phyloP scores from a whole-genome alignment of 2,113 vertebrate genomes.

The Gasterosteus nipponicus region DNA sequence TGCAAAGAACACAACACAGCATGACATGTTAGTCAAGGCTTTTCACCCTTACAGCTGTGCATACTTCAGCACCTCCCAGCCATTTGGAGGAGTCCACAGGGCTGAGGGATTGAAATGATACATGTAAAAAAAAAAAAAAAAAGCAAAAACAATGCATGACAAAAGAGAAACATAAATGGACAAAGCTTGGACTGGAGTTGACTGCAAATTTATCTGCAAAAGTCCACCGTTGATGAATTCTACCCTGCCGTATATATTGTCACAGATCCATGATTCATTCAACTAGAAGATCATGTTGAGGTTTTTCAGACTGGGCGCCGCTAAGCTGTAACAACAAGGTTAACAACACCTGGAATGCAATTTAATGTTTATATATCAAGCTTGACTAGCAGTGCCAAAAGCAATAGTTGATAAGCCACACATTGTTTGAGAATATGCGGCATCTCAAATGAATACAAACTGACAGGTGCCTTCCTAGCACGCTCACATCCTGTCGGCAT shows the following conservation, averaged over 20 bases:
- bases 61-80: slow-evolving; percentile 7
- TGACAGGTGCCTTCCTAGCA: not conserved
- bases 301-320: not conserved
- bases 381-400: not conserved
- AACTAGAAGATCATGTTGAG: not conserved
- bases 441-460: slow-evolving; percentile 21
- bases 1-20: slow-evolving; percentile 11
- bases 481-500: no score
- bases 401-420: slow-evolving; percentile 32
- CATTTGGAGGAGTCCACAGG: slow-evolving; percentile 5
- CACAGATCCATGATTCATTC: not conserved
- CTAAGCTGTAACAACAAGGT: not conserved
- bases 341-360: not conserved
- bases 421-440: not conserved
- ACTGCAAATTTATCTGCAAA: not conserved
- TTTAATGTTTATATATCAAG: not conserved
- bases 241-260: not conserved
- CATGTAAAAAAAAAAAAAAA: not conserved
- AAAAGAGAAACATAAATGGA: not conserved
- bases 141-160: not conserved
- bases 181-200: not conserved
- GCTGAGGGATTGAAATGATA: slow-evolving; percentile 31
- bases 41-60: slow-evolving; percentile 54
- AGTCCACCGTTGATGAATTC: not conserved
- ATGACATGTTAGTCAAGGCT: slow-evolving; percentile 10